A percentile compares a stretch with the other conserved stretches of the same genome.
phyloP scores from a whole-genome alignment of 1,140 invertebrate species.

The Dolichoris vasculosae region DNA sequence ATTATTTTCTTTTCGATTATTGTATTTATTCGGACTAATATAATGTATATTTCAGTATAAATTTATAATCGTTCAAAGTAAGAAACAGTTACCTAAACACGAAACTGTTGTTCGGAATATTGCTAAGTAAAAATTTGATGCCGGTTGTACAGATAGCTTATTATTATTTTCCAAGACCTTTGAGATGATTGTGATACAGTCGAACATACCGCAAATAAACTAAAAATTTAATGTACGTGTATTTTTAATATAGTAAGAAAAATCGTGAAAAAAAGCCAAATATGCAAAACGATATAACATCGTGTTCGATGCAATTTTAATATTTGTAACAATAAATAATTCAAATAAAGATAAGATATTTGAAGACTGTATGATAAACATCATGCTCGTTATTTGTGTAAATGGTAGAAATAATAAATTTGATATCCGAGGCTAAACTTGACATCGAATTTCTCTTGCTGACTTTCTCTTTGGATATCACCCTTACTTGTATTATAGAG shows the following conservation, averaged over 20 bases:
- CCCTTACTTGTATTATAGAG: background rate
- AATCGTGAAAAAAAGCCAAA: background rate
- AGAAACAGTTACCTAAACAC: background rate
- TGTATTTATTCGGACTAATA: no score
- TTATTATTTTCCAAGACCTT: background rate
- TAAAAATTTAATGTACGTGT: background rate
- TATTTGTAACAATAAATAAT: background rate
- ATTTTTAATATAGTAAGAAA: background rate
- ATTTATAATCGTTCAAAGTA: background rate
- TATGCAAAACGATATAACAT: no score
- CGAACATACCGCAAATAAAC: background rate
- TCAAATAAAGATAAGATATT: background rate
- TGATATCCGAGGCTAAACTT: background rate
- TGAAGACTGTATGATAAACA: background rate
- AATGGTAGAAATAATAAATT: background rate
- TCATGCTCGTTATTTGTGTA: background rate
- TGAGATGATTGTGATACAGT: background rate
- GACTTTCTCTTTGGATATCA: background rate
- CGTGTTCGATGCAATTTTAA: background rate
- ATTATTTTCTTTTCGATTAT: no score
- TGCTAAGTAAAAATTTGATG: background rate
- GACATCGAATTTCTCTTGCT: constrained; percentile 13
- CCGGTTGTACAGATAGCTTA: background rate
- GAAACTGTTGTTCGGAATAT: constrained; percentile 3
- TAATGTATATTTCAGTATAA: background rate